Percentiles rank a stretch among this genome's conserved stretches.
Evolutionary conservation across 2,797 vertebrate genomes (phyloP).

Genomic region (Acanthopagrus latus): DNA sequence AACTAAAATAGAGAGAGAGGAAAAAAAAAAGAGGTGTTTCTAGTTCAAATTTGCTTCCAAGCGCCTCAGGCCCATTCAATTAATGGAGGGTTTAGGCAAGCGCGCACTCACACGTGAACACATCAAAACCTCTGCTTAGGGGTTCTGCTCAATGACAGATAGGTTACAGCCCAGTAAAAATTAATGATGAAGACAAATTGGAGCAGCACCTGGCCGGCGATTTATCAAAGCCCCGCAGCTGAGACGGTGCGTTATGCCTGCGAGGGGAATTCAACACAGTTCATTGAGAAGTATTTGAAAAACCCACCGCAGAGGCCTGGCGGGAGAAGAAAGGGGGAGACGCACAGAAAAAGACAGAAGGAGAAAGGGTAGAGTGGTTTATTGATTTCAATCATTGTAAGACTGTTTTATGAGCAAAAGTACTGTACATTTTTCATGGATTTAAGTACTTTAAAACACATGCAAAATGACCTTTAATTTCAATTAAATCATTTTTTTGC

Average conservation of each 20-base stretch:
- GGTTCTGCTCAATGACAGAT: conserved; percentile 82
- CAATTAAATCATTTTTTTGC: too few species aligned
- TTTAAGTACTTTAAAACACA: background rate
- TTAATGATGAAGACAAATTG: conserved; percentile 92
- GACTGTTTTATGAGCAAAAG: conserved; percentile 3
- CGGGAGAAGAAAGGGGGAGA: conserved; percentile 25
- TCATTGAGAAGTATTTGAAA: conserved; percentile 69
- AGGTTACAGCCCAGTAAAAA: conserved; percentile 88
- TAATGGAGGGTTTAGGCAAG: conserved; percentile 73
- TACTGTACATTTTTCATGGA: background rate
- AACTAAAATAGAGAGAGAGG: background rate
- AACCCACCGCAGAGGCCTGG: conserved; percentile 43
- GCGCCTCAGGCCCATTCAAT: conserved; percentile 75
- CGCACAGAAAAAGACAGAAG: conserved; percentile 13
- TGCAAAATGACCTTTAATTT: too few species aligned
- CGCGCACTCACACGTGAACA: conserved; percentile 64
- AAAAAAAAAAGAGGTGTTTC: conserved; percentile 46
- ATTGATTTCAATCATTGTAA: conserved; percentile 7
- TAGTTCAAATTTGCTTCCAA: conserved; percentile 53
- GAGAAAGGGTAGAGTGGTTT: conserved; percentile 17
- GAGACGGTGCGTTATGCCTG: conserved; percentile 77
- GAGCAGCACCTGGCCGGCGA: conserved; percentile 90
- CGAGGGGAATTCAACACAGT: conserved; percentile 78
- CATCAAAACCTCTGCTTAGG: conserved; percentile 78
- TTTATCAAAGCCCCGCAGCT: conserved; percentile 89